Evolutionary conservation across 2,113 vertebrate genomes (phyloP).

Genomic region (Erinaceus europaeus): DNA sequence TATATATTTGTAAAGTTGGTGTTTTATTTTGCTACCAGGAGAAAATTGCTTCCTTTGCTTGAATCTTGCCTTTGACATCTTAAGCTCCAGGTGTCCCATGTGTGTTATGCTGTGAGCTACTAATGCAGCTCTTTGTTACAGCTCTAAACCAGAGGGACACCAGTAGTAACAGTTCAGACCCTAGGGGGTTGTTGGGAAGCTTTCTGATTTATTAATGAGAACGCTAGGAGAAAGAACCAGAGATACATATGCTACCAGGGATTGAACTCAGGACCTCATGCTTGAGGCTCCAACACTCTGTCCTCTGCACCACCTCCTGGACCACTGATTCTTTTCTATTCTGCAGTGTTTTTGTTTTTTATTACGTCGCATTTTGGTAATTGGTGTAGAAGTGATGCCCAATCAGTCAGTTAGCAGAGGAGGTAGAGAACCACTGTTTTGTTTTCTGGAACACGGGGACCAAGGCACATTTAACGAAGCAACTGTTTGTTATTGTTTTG

Average conservation of each 20-base stretch:
- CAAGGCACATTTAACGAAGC: conserved; percentile 2
- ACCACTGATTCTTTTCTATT: too few relatives aligned
- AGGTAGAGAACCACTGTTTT: background rate
- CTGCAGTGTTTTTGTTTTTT: background rate
- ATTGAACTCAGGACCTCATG: too few relatives aligned
- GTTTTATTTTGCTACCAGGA: background rate
- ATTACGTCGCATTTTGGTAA: too few relatives aligned
- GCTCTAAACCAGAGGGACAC: background rate
- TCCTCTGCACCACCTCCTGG: too few relatives aligned
- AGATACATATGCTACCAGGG: too few relatives aligned
- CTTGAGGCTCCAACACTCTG: too few relatives aligned
- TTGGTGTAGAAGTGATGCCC: background rate
- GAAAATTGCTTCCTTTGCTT: conserved; percentile 24
- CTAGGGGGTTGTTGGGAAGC: too few relatives aligned
- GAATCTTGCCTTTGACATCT: background rate
- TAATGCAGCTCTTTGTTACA: background rate
- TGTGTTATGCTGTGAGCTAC: background rate
- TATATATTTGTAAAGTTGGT: background rate
- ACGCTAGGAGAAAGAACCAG: too few relatives aligned
- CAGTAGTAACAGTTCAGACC: background rate
- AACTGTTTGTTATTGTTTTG: conserved; percentile 2
- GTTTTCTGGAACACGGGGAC: background rate
- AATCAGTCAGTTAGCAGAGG: conserved; percentile 12
- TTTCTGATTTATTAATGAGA: too few relatives aligned
- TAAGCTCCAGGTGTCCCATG: background rate